phyloP scores from a whole-genome alignment of 2,113 vertebrate species.

The Hucho hucho region DNA sequence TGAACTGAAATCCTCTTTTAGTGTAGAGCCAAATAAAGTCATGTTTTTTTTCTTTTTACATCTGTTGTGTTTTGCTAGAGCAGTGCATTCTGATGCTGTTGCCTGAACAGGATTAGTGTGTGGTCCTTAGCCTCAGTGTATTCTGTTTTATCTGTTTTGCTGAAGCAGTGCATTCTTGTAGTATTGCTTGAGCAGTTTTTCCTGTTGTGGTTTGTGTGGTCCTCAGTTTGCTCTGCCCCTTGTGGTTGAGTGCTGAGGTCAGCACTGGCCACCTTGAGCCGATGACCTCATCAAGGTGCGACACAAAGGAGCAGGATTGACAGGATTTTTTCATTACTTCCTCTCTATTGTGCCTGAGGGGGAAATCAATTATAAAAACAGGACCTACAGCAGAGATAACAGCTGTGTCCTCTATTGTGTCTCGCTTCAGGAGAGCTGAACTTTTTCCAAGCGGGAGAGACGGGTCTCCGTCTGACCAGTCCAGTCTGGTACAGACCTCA shows the following conservation, averaged over 20 bases:
- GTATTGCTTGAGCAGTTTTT: not conserved
- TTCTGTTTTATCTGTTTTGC: too few relatives aligned
- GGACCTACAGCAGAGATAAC: conserved; percentile 76
- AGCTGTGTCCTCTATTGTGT: conserved; percentile 70
- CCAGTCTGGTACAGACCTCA: conserved; percentile 67
- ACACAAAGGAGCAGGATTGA: conserved; percentile 74
- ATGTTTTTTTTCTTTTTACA: too few relatives aligned
- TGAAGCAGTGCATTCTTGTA: not conserved
- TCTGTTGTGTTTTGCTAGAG: not conserved
- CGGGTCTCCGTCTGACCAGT: conserved; percentile 74
- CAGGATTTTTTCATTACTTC: conserved; percentile 75
- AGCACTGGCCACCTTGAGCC: conserved; percentile 58
- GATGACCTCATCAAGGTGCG: conserved; percentile 73
- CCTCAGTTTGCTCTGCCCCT: not conserved
- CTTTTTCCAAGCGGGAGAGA: conserved; percentile 46
- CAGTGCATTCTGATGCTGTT: too few relatives aligned
- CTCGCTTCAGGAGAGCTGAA: conserved; percentile 33
- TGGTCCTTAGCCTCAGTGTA: too few relatives aligned
- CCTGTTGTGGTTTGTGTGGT: not conserved
- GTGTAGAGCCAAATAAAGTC: too few relatives aligned
- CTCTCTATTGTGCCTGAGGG: conserved; percentile 65
- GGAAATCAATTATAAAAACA: conserved; percentile 81
- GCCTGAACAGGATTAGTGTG: too few relatives aligned
- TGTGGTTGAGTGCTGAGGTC: conserved; percentile 21
- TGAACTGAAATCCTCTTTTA: too few relatives aligned